These are phyloP conservation scores for Cuculus canorus DNA, from an alignment of 2,797 vertebrate genomes.

Conservation along the genomic window DNA sequence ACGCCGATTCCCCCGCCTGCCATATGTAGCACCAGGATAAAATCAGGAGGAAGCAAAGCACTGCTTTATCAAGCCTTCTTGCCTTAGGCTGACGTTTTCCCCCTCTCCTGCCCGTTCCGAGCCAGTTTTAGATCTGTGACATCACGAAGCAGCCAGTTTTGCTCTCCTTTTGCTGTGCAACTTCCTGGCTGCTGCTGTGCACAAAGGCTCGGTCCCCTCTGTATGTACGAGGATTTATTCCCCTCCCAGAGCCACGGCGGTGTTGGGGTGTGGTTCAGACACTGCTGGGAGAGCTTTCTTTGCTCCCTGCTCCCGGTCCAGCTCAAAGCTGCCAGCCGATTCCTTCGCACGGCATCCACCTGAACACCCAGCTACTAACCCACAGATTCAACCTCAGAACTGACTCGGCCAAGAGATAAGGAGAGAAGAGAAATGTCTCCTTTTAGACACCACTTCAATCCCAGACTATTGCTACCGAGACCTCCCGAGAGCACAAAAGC, in stretches of 20 bases:
- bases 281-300: neutral
- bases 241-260: neutral
- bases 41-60: neutral
- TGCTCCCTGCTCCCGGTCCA: neutral
- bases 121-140: neutral
- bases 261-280: neutral
- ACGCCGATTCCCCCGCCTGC: neutral
- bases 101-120: neutral
- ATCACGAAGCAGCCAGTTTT: neutral
- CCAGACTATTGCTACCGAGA: neutral
- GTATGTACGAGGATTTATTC: neutral
- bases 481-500: neutral
- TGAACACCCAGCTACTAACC: neutral
- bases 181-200: neutral
- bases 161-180: neutral
- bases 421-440: neutral
- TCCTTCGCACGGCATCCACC: neutral
- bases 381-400: neutral
- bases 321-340: neutral
- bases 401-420: neutral
- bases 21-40: neutral
- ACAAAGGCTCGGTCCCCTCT: neutral
- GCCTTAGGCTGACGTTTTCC: neutral
- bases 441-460: neutral
- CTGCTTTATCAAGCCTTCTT: neutral